Evolutionary conservation across 1,140 invertebrate genomes (phyloP), one percentile per base, ranked within the genome.

Genomic region (Apis dorsata): DNA sequence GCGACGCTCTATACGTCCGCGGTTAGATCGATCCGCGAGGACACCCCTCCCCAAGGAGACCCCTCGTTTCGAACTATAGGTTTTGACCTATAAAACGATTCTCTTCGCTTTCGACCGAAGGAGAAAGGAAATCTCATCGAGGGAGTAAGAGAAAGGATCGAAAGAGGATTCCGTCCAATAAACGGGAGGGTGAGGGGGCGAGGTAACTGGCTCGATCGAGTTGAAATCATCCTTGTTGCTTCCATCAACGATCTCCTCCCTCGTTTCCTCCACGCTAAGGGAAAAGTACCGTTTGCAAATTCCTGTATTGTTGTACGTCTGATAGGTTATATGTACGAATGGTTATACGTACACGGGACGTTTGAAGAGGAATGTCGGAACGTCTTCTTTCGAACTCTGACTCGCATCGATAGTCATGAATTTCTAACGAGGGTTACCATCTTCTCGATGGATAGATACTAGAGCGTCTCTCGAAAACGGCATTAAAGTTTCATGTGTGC

Each of bases 11-110:
- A 34, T 3, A 4, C 24, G 71, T 60, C 51, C 55, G 53, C 66
- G 79, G 79, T 60, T 53, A 77, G 51, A 88, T 90, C 83, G 87
- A 90, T 85, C 70, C 79, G 51, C 34, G 28, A 28, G 28, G 28
- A 28, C 2, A 79, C 5, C 15, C 57, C 34, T 11, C 3, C 19
- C n/a, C 28, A 17, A 65, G 63, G 24, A 24, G 62, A 8, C 12
- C 13, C 24, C 49, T 19, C 28, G n/a, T 59, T 60, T 21, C 51
- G 19, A 53, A 2, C 55, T 9, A 24, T 24, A 9, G 72, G 44
- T 63, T 71, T 81, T 88, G 72, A 81, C 76, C 71, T 74, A 65
- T 65, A 72, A 86, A 82, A 77, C 73, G 55, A 17, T 68, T 69
- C 19, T 24, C 24, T 24, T 24, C 24, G 24, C 24, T 24, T 60